Evolutionary conservation across 2,797 vertebrate genomes (phyloP).

Genomic region (Simalia tracyae): DNA sequence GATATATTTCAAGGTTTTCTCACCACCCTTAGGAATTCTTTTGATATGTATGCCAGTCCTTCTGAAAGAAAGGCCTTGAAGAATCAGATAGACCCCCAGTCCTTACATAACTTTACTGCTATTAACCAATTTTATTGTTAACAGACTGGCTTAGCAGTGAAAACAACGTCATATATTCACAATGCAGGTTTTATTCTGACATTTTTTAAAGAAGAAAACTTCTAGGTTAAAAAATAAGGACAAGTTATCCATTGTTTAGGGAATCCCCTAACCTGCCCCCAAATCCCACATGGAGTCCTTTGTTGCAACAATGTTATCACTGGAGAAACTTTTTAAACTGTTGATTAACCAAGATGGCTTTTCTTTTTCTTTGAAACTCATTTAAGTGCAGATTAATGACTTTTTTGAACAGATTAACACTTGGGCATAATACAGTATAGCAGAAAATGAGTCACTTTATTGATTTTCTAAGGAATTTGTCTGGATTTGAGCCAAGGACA

Average conservation of each 20-base stretch:
- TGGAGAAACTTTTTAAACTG: background rate
- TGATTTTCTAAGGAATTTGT: background rate
- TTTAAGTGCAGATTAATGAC: background rate
- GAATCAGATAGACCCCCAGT: background rate
- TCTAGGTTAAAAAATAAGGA: background rate
- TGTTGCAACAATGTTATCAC: conserved; percentile 3
- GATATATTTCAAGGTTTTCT: background rate
- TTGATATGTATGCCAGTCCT: background rate
- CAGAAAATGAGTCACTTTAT: background rate
- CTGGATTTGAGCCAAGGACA: background rate
- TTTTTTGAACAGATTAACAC: background rate
- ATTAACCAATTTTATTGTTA: background rate
- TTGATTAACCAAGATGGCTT: background rate
- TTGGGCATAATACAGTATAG: background rate
- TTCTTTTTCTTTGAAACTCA: background rate
- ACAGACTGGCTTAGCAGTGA: background rate
- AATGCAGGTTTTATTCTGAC: background rate
- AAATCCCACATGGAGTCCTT: background rate
- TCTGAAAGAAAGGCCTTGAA: background rate
- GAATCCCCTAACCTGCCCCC: background rate
- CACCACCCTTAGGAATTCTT: background rate
- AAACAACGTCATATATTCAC: background rate
- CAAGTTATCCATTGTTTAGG: background rate
- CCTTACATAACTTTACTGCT: background rate
- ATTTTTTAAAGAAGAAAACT: background rate